phyloP scores from a whole-genome alignment of 2,888 invertebrate genomes.

The Drosophila glabriapex region DNA sequence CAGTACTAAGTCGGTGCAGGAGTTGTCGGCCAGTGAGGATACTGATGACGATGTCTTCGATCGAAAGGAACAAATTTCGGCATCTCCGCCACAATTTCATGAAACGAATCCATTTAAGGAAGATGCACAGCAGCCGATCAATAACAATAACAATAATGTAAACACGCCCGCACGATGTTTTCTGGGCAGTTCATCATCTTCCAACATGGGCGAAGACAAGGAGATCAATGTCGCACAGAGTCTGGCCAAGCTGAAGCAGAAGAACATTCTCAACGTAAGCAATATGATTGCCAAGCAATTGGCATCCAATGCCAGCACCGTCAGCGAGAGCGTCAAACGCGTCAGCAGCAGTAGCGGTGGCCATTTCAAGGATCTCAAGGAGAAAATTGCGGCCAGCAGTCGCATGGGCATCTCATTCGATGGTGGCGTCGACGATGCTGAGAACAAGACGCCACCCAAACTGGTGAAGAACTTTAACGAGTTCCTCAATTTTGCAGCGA shows the following conservation, averaged over 20 bases:
- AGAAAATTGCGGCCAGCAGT: constrained; percentile 86
- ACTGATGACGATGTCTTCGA: constrained; percentile 80
- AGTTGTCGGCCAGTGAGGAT: constrained; percentile 57
- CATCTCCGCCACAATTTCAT: constrained; percentile 75
- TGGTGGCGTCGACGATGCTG: constrained; percentile 37
- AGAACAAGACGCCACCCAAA: constrained; percentile 83
- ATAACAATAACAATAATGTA: constrained; percentile 27
- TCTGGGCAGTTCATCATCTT: constrained; percentile 66
- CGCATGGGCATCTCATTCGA: constrained; percentile 84
- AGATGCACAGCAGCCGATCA: constrained; percentile 65
- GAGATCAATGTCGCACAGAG: constrained; percentile 48
- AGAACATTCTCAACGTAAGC: constrained; percentile 82
- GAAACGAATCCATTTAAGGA: constrained; percentile 84
- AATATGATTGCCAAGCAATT: constrained; percentile 84
- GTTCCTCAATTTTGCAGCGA: constrained; percentile 91
- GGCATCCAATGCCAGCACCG: constrained; percentile 72
- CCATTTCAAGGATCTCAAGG: constrained; percentile 87
- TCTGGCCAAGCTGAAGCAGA: constrained; percentile 77
- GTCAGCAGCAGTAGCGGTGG: constrained; percentile 84
- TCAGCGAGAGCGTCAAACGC: constrained; percentile 75
- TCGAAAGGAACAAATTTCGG: constrained; percentile 43
- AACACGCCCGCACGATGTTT: constrained; percentile 55
- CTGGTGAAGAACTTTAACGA: constrained; percentile 93
- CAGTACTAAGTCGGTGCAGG: constrained; percentile 31
- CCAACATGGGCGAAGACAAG: constrained; percentile 47